Evolutionary conservation across 1,140 invertebrate species (phyloP).

Genomic region (Agraylea sexmaculata): DNA sequence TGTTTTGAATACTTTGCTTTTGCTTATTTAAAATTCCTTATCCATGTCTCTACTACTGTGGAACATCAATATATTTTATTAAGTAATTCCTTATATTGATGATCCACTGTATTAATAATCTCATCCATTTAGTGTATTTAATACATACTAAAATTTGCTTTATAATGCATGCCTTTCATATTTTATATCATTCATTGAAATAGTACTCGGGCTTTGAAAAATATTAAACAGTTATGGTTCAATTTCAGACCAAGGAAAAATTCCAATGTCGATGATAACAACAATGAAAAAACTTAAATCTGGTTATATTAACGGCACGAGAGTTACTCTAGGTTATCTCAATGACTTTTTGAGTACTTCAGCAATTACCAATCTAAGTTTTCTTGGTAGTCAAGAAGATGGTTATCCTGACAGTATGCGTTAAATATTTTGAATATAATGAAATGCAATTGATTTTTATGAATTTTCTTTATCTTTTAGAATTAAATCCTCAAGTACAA

Average conservation of each 20-base stretch:
- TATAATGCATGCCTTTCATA: background rate
- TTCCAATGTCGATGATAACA: constrained; percentile 87
- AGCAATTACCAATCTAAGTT: constrained; percentile 90
- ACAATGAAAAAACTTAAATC: constrained; percentile 98
- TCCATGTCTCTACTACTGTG: too few relatives aligned
- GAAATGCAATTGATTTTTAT: background rate
- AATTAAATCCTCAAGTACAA: constrained; percentile 68
- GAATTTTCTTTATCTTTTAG: constrained; percentile 28
- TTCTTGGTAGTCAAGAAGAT: constrained; percentile 83
- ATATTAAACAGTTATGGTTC: constrained; percentile 8
- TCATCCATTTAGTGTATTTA: too few relatives aligned
- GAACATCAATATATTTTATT: too few relatives aligned
- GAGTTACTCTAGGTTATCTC: constrained; percentile 83
- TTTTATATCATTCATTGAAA: constrained; percentile 1
- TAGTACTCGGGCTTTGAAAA: constrained; percentile 3
- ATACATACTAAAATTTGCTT: background rate
- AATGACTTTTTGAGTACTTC: constrained; percentile 91
- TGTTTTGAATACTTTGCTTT: too few relatives aligned
- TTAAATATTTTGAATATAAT: constrained; percentile 8
- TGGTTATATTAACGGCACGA: constrained; percentile 95
- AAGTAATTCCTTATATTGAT: too few relatives aligned
- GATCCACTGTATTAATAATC: too few relatives aligned
- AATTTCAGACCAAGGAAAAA: constrained; percentile 77
- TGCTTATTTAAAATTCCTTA: too few relatives aligned
- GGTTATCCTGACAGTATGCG: constrained; percentile 69